Conservation (phyloP, 1,140 invertebrate species). For the Halotydeus destructor region DNA sequence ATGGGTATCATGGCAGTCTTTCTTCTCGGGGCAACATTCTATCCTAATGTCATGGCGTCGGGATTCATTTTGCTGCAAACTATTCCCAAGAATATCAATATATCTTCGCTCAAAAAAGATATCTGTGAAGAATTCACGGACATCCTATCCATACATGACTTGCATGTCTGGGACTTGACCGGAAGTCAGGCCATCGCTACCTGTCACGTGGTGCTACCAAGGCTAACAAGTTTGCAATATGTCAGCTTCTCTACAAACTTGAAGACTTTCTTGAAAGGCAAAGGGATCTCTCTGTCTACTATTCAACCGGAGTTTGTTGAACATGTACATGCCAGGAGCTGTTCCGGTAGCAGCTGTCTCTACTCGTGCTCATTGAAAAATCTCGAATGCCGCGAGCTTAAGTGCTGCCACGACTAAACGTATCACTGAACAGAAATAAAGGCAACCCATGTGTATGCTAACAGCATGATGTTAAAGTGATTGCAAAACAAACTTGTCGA, state of each 20-base stretch:
- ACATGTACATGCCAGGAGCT: no score
- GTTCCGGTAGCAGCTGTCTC: no score
- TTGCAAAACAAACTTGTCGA: background rate
- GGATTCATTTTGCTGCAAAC: conserved; percentile 54
- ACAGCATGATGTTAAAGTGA: background rate
- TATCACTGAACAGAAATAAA: background rate
- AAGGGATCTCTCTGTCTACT: conserved; percentile 65
- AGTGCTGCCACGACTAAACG: background rate
- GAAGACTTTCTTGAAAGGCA: conserved; percentile 61
- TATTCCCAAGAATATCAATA: conserved; percentile 56
- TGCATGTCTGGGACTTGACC: conserved; percentile 81
- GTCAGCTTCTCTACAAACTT: conserved; percentile 35
- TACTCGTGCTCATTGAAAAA: conserved; percentile 42
- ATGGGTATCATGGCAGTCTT: conserved; percentile 7
- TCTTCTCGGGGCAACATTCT: conserved; percentile 6
- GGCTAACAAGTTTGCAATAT: conserved; percentile 49
- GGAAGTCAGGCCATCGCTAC: conserved; percentile 79
- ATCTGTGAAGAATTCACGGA: conserved; percentile 39
- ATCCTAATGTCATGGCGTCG: conserved; percentile 32
- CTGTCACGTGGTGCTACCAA: conserved; percentile 53
- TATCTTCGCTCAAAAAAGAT: conserved; percentile 55
- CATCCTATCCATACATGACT: conserved; percentile 74
- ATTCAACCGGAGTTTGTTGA: conserved; percentile 84
- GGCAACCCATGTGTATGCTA: background rate
- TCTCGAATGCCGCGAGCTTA: conserved; percentile 13